A percentile compares a stretch with the other conserved stretches of the same genome.
Evolutionary conservation across 64 coral and sea anemone genomes (phyloP).

Genomic region (Montipora foliosa): DNA sequence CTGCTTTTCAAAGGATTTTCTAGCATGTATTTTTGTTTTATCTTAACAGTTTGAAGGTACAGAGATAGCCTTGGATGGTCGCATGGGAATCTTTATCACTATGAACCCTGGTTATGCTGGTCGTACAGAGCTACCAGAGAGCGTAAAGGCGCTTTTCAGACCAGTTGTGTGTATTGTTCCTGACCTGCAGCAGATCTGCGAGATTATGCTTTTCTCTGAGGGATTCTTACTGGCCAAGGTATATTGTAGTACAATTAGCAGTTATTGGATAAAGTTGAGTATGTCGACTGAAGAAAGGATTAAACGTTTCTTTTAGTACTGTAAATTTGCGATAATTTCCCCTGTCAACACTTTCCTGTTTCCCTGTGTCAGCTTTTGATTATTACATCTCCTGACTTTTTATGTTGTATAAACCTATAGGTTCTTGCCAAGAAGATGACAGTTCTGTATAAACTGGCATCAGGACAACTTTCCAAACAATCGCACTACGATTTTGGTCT

Average conservation of each 20-base stretch:
- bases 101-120: constrained; percentile 99
- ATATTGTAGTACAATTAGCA: not conserved
- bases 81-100: constrained; percentile 99
- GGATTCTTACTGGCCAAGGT: constrained; percentile 97
- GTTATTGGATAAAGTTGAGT: not conserved
- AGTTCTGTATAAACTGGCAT: constrained; percentile 94
- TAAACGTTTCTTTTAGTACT: too few species aligned
- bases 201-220: constrained; percentile 99
- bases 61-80: constrained; percentile 89
- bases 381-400: not conserved
- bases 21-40: constrained; percentile 20
- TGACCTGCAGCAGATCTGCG: constrained; percentile 98
- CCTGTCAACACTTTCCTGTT: too few species aligned
- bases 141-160: constrained; percentile 95
- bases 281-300: not conserved
- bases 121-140: constrained; percentile 97
- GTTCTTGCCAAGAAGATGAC: constrained; percentile 99
- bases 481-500: constrained; percentile 99
- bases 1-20: not conserved
- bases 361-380: too few species aligned
- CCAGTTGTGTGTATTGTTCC: constrained; percentile 96
- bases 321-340: too few species aligned
- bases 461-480: constrained; percentile 97
- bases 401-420: constrained; percentile 5
- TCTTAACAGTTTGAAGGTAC: constrained; percentile 95